Evolutionary conservation across 2,113 vertebrate species (phyloP).

Genomic region (Egretta garzetta): DNA sequence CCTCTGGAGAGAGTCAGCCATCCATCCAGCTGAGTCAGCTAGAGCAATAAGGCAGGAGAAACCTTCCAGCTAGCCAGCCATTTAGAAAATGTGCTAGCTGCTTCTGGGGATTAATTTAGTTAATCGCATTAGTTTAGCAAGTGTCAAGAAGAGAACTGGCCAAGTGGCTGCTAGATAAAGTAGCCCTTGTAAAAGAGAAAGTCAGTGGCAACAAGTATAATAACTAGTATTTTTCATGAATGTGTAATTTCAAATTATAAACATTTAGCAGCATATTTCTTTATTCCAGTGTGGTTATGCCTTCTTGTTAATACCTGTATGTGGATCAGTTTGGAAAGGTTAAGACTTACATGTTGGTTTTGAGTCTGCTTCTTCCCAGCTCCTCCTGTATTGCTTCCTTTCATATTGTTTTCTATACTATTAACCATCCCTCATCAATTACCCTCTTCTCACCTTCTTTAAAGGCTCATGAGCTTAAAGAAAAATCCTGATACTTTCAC

Average conservation of each 20-base stretch:
- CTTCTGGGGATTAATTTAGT: neutral
- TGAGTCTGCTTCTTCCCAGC: neutral
- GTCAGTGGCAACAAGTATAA: neutral
- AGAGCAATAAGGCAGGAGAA: neutral
- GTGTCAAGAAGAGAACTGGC: neutral
- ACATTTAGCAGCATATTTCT: neutral
- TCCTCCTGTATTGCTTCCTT: neutral
- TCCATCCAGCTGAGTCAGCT: conserved; percentile 30
- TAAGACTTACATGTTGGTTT: neutral
- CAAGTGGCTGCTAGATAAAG: neutral
- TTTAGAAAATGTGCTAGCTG: conserved; percentile 26
- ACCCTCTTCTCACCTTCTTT: neutral
- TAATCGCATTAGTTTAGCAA: neutral
- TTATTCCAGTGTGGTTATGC: neutral
- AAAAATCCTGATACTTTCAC: neutral
- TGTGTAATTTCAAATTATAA: neutral
- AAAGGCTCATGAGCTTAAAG: neutral
- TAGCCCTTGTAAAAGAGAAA: neutral
- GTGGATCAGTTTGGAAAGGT: neutral
- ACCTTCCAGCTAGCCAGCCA: neutral
- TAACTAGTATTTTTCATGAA: neutral
- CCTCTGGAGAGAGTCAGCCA: neutral
- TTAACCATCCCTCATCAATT: neutral
- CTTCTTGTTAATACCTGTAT: neutral
- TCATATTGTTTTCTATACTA: neutral